Base-by-base conservation (phyloP, 2,797 vertebrate species). In the Salmo trutta region DNA sequence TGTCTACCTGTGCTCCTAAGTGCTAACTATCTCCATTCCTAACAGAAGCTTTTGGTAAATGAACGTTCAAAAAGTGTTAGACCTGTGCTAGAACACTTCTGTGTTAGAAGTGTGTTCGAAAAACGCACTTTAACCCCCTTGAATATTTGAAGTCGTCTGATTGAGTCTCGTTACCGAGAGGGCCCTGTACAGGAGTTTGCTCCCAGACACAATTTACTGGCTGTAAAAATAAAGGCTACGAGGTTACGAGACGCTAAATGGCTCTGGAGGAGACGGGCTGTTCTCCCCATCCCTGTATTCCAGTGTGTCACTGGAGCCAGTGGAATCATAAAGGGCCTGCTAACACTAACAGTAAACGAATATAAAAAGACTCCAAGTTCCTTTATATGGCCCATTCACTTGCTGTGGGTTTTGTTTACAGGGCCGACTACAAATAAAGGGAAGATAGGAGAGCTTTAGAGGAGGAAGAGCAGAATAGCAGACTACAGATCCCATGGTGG, bases 341-440 rank as follows among this genome's bases (percentile, higher is more conserved):
- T 86, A 92, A 92, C 91, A 92, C 88, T 79, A 91, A 93, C 92
- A 92, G 89, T 92, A 90, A 93, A 93, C 82, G 83, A 85, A 89
- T 92, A 91, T 91, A 92, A 93, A 94, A 92, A 91, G 87, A 91
- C 89, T 90, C 87, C 87, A 76, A 65, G 85, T 88, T 91, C 88
- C 88, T 93, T 92, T 91, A 90, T 91, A 87, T 82, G 86, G 89
- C 84, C 88, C 82, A 51, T 82, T 89, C 88, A 71, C 86, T 81
- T 83, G 85, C 90, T 91, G 84, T 62, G 88, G 87, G 82, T 82
- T 81, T 86, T 90, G 91, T 89, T 91, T 87, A 88, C 87, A 27
- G 62, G 62, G 53, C 54, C 7, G 62, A 74, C 51, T 47, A 33
- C 51, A 73, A 74, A 74, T 75, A 53, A 59, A 27, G 68, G 16